Percentiles rank a stretch among this genome's conserved stretches.
phyloP scores from a whole-genome alignment of 2,888 invertebrate genomes.

The Lissocephala sabroskyi region DNA sequence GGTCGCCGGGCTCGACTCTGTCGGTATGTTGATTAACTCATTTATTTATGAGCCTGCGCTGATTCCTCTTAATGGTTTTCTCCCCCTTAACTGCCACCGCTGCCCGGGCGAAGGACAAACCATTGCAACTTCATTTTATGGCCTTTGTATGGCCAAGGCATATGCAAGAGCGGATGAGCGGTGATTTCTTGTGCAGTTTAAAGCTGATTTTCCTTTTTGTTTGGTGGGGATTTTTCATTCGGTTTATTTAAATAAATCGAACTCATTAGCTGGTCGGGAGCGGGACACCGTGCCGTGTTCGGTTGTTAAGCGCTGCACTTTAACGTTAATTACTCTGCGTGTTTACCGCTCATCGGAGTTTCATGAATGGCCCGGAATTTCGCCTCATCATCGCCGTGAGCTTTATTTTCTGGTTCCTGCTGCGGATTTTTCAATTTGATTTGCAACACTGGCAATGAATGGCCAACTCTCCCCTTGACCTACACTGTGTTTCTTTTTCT shows the following conservation, averaged over 20 bases:
- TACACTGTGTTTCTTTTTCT: conserved; percentile 21
- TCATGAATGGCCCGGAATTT: conserved; percentile 43
- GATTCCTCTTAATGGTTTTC: conserved; percentile 53
- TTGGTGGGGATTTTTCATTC: conserved; percentile 21
- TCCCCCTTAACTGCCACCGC: conserved; percentile 7
- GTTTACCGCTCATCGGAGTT: conserved; percentile 60
- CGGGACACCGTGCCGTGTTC: conserved; percentile 25
- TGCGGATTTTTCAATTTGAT: conserved; percentile 32
- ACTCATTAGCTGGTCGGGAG: conserved; percentile 61
- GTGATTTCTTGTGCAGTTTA: conserved; percentile 24
- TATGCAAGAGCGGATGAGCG: neutral
- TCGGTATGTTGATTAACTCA: conserved; percentile 61
- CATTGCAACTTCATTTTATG: conserved; percentile 12
- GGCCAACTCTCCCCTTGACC: neutral
- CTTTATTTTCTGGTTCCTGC: conserved; percentile 1
- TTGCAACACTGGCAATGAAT: conserved; percentile 5
- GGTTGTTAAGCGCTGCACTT: conserved; percentile 47
- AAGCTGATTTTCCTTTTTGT: conserved; percentile 12
- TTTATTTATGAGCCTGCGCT: conserved; percentile 57
- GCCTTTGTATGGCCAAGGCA: conserved; percentile 18
- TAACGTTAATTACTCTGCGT: conserved; percentile 59
- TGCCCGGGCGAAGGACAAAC: neutral
- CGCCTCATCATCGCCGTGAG: too few species aligned
- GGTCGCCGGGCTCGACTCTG: conserved; percentile 24
- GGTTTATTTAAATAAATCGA: conserved; percentile 55